Conservation (phyloP, 2,797 vertebrate genomes). For the Euphonia xanthogaster region DNA sequence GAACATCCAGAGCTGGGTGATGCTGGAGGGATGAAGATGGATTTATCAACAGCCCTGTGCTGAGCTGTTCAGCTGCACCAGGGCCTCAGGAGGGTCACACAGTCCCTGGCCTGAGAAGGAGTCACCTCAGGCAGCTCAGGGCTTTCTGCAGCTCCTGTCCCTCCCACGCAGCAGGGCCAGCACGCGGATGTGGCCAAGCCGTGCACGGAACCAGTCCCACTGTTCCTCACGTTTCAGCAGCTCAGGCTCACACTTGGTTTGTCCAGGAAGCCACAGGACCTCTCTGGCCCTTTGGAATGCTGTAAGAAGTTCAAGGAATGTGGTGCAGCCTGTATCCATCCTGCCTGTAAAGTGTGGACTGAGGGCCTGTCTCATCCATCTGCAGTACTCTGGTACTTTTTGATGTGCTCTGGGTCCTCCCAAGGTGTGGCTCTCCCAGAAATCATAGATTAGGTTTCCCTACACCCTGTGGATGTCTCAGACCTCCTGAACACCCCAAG, state of each 20-base stretch:
- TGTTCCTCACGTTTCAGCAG: background rate
- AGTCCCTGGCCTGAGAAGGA: fast-evolving
- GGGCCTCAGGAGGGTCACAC: background rate
- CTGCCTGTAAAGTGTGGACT: background rate
- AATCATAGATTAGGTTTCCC: background rate
- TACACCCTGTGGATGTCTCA: fast-evolving
- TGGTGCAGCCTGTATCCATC: background rate
- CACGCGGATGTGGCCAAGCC: fast-evolving
- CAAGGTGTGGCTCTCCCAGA: background rate
- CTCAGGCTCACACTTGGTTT: background rate
- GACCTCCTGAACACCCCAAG: background rate
- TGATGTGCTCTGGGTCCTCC: background rate
- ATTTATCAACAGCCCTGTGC: background rate
- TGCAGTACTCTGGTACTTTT: background rate
- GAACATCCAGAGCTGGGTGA: background rate
- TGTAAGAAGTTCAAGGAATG: background rate
- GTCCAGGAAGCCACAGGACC: background rate
- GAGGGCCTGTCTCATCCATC: background rate
- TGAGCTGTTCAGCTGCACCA: background rate
- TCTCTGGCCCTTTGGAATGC: background rate
- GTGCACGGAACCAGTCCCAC: fast-evolving
- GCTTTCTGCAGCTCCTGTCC: background rate
- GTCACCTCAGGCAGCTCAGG: background rate
- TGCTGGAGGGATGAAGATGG: fast-evolving
- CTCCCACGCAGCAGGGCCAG: background rate